Base-by-base conservation (phyloP, 1,140 invertebrate genomes). In the Potamilus streckersoni region DNA sequence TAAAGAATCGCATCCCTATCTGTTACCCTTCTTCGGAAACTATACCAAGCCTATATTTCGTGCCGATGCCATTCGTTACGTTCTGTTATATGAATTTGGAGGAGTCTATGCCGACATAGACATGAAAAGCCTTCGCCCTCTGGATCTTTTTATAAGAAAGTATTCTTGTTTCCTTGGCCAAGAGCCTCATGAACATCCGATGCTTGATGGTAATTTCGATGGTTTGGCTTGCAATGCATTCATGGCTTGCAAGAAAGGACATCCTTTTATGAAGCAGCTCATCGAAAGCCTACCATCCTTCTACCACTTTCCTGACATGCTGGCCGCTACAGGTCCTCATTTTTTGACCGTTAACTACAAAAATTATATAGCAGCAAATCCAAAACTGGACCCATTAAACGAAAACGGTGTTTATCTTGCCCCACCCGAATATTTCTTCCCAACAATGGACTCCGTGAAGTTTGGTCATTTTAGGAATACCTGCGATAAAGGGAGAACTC, bases 51-150 rank as follows among this genome's bases (percentile, higher is more conserved):
- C 71, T 27, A 84, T 86, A n/a, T 75, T 76, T 56, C 69, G 80
- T 27, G 84, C 85, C 4, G 83, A 84, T 68, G 81, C 81, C 13
- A 20, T 82, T 19, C 74, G 84, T 60, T 86, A 86, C 74, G 75
- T 86, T 70, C 67, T 86, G n/a, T 73, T 86, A 56, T 79, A 82
- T 71, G 80, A 82, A 58, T 82, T 76, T 71, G 84, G 84, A 11
- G 84, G 84, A 15, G 71, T 86, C 13, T 86, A 86, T 73, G 82
- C 77, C 11, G 84, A 86, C 66, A 57, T 86, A 64, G 84, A 86
- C 60, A 79, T 84, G 76, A 82, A 86, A 67, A 80, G 79, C 56
- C 73, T 86, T 15, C 71, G 71, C 16, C 73, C 83, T 16, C 16
- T 86, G 3, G 72, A 80, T 20, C 79, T 79, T 6, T 38, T 83